phyloP scores from a whole-genome alignment of 1,140 invertebrate genomes.

The Geopemphigus sp. region DNA sequence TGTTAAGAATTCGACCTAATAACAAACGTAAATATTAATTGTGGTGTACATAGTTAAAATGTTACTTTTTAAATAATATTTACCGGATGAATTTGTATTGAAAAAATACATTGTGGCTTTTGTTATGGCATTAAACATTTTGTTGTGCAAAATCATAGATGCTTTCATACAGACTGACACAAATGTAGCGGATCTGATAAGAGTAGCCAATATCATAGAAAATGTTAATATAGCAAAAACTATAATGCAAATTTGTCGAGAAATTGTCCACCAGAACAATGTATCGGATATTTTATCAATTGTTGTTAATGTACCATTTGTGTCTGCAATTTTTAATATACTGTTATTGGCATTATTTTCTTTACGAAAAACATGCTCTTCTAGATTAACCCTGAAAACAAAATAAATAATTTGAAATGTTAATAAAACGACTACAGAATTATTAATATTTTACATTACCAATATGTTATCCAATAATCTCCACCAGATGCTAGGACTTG shows the following conservation, averaged over 20 bases:
- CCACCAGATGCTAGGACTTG: constrained; percentile 68
- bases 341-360: neutral
- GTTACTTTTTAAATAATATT: neutral
- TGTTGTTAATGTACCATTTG: neutral
- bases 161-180: constrained; percentile 77
- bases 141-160: constrained; percentile 78
- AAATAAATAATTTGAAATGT: neutral
- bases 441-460: constrained; percentile 59
- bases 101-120: constrained; percentile 85
- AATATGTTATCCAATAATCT: constrained; percentile 76
- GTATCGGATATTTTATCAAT: neutral
- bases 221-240: constrained; percentile 65
- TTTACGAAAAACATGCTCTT: constrained; percentile 54
- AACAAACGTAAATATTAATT: neutral
- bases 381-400: constrained; percentile 58
- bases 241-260: constrained; percentile 59
- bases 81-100: constrained; percentile 74
- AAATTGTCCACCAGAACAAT: constrained; percentile 18
- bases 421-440: neutral
- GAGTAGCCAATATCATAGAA: constrained; percentile 62
- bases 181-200: constrained; percentile 68
- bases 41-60: constrained; percentile 17
- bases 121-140: constrained; percentile 79
- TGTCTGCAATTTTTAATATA: neutral
- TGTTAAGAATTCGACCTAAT: constrained; percentile 68